A percentile compares a stretch with the other conserved stretches of the same genome.
phyloP scores from a whole-genome alignment of 2,113 vertebrate genomes.

The Zonotrichia leucophrys region DNA sequence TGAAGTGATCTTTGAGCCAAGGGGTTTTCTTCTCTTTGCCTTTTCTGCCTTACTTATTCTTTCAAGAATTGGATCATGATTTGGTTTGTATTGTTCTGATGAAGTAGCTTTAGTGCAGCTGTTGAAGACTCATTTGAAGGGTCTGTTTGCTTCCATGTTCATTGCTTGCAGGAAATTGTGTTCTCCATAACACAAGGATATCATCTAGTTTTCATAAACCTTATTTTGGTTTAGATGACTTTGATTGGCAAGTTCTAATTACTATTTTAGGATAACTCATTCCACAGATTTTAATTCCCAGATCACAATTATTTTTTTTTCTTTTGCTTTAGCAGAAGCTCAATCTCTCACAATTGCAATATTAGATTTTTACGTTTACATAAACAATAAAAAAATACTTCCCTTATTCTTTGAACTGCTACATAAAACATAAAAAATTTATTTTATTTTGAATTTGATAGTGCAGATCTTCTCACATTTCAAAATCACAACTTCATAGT shows the following conservation, averaged over 20 bases:
- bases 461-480: background rate
- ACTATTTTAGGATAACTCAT: background rate
- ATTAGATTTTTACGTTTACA: background rate
- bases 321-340: background rate
- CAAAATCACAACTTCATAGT: background rate
- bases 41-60: background rate
- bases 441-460: background rate
- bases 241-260: background rate
- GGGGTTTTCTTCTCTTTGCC: background rate
- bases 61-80: background rate
- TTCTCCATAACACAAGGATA: background rate
- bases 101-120: background rate
- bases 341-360: background rate
- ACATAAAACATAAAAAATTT: background rate
- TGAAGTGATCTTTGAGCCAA: background rate
- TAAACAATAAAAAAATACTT: background rate
- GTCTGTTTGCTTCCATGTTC: background rate
- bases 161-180: background rate
- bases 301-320: background rate
- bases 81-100: background rate
- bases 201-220: background rate
- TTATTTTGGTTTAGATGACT: background rate
- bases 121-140: background rate
- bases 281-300: background rate
- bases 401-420: background rate